Evolutionary conservation across 2,888 invertebrate species (phyloP), one percentile per base, ranked within the genome.

Genomic region (Deilephila porcellus): DNA sequence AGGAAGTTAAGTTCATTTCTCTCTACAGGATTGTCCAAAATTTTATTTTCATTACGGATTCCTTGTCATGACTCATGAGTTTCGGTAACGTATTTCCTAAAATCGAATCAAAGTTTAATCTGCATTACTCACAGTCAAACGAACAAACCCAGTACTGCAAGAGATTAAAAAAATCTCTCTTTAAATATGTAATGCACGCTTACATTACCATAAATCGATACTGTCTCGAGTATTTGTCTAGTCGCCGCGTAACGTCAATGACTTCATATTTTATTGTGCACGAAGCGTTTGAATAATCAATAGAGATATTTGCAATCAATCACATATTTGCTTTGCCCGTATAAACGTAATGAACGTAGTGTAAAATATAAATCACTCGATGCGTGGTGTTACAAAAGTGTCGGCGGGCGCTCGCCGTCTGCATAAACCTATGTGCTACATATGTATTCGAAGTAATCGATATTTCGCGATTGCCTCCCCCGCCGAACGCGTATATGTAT

Each of bases 381-480:
- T 11, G 25, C 56, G 34, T 73, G 59, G 64, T 72, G 62, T 62
- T 56, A 72, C 56, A 64, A 64, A 63, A 52, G 52, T 56, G 56
- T 20, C 11, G 67, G 52, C 67, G 6, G 52, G 71, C 71, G 71
- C 45, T 60, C 71, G 71, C 70, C 17, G 71, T 37, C 70, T 73
- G 71, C 71, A 56, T 56, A n/a, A 56, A 56, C 20, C 34, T 25
- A 45, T 52, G 45, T 52, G 45, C 20, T 67, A 67, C 20, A 56
- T 56, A 56, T 56, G 20, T 67, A 67, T 29, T 67, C 52, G 56
- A 52, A 77, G 83, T 82, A 89, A 92, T 92, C 92, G 90, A 92
- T 93, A 90, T 86, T 89, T 86, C 76, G 86, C 88, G 88, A 87
- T 88, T 85, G 88, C 87, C 87, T 86, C 85, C 87, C 83, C 80